phyloP scores from a whole-genome alignment of 37 sponge, comb jelly and placozoan species.

The Beroe ovata region DNA sequence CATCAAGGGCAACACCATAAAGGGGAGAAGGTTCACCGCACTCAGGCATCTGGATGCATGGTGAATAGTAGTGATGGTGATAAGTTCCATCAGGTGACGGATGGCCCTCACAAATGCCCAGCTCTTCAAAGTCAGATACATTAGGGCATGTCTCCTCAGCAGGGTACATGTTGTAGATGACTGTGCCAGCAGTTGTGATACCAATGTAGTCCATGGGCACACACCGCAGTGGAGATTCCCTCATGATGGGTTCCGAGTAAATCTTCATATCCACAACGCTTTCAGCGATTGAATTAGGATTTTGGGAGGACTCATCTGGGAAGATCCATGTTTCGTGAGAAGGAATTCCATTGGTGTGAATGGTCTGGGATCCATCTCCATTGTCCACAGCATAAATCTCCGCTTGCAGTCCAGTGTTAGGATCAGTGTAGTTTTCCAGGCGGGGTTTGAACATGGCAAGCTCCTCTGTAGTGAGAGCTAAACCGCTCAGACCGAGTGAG shows the following conservation, averaged over 20 bases:
- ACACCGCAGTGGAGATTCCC: conserved; percentile 11
- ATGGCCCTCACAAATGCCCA: conserved; percentile 57
- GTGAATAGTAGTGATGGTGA: conserved; percentile 54
- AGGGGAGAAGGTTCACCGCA: conserved; percentile 49
- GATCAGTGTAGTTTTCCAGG: too few relatives aligned
- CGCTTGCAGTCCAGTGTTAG: too few relatives aligned
- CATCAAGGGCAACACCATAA: conserved; percentile 43
- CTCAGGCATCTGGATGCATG: conserved; percentile 55
- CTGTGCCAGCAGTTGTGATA: conserved; percentile 33
- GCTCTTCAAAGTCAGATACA: conserved; percentile 20
- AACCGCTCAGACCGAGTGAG: too few relatives aligned
- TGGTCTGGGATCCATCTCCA: too few relatives aligned
- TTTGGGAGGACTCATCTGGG: too few relatives aligned
- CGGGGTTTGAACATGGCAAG: too few relatives aligned
- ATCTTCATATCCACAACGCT: too few relatives aligned
- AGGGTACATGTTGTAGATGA: conserved; percentile 8
- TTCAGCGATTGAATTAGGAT: too few relatives aligned
- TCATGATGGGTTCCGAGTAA: background rate
- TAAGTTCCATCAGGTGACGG: conserved; percentile 13
- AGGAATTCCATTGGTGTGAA: too few relatives aligned
- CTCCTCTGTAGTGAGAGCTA: too few relatives aligned
- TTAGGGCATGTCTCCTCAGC: conserved; percentile 10
- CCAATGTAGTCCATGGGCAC: conserved; percentile 23
- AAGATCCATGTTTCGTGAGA: too few relatives aligned
- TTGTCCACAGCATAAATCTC: too few relatives aligned